Evolutionary conservation across 2,113 vertebrate genomes (phyloP), one percentile per base, ranked within the genome.

Genomic region (Echinops telfairi): DNA sequence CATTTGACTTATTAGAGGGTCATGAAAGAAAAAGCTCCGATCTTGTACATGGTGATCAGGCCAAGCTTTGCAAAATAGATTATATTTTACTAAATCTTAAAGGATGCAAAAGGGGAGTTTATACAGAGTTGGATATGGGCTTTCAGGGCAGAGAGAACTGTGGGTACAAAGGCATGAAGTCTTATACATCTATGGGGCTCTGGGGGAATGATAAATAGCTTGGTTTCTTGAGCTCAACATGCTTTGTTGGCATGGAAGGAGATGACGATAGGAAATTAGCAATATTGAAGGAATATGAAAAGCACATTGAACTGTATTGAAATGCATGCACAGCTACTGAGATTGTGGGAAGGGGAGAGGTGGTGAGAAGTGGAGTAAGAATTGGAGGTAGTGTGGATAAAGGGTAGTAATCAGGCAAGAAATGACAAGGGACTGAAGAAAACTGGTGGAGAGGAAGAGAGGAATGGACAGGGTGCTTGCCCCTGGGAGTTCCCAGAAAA

Each of bases 31-130:
- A 76, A 92, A 88, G n/a, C 76, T 7, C 33, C 84, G 19, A 73
- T 88, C 57, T 86, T 94, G 25, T 5, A 92, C 19, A 31, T 47
- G 64, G 36, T 70, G 29, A 82, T 90, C 29, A 83, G 47, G 64
- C 40, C 40, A 40, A 31, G 11, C 29, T 84, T 75, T 43, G 86
- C 6, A 76, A 10, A 84, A 58, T 33, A 86, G 8, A 5, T 73
- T 27, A 58, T 43, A 33, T 16, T 76, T 85, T 47, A 23, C 20
- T 95, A 79, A 68, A 1, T 86, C 57, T 86, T 47, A 29, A 76
- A 76, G 29, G 25, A 40, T 43, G 7, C 82, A 53, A 76, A n/a
- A 85, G 78, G 90, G 77, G 43, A 76, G 38, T 25, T 19, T 11
- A 40, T 70, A 70, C 4, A 66, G 8, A 47, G n/a, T 36, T 84